These are phyloP conservation scores for Rhincodon typus DNA, from an alignment of 2,797 vertebrate genomes.

Conservation along the genomic window DNA sequence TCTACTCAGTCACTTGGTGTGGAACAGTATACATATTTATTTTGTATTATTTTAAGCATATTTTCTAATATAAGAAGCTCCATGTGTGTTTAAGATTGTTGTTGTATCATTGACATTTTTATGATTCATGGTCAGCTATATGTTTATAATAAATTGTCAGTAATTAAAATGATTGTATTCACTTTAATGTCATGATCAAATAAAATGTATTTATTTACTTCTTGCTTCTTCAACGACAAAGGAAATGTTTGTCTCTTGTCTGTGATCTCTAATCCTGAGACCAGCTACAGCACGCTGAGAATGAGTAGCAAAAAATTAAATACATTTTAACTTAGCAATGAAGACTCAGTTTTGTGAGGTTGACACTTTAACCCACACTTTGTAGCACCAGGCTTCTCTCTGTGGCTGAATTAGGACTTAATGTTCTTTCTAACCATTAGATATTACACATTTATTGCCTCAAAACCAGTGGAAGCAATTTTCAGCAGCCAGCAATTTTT, in stretches of 20 bases:
- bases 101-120: background rate
- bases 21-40: background rate
- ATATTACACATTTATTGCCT: background rate
- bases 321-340: background rate
- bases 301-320: background rate
- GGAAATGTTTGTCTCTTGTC: background rate
- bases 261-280: background rate
- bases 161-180: background rate
- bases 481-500: background rate
- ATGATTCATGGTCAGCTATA: background rate
- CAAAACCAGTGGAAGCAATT: background rate
- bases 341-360: background rate
- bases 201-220: background rate
- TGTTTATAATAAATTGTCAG: background rate
- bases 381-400: background rate
- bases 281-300: background rate
- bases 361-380: background rate
- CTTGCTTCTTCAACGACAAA: background rate
- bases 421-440: background rate
- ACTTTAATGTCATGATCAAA: background rate
- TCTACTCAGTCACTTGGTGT: background rate
- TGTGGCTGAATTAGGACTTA: background rate
- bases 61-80: background rate
- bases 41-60: background rate
- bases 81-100: background rate